Evolutionary conservation across 2,113 vertebrate genomes (phyloP).

Genomic region (Seriola dumerili): DNA sequence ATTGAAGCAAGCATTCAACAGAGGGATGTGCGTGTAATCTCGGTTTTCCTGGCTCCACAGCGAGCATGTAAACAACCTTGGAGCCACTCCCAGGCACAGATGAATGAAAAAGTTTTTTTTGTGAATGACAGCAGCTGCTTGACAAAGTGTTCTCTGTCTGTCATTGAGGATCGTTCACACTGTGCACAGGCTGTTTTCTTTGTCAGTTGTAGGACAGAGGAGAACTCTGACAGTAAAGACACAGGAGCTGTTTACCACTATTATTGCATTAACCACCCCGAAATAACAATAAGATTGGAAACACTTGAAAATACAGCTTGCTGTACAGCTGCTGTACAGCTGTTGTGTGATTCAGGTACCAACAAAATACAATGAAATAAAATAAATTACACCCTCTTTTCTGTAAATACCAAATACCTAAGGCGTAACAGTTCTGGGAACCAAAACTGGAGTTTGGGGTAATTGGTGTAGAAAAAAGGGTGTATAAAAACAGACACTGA

Average conservation of each 20-base stretch:
- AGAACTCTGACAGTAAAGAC: not conserved
- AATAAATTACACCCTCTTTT: not conserved
- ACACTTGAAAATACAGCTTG: not conserved
- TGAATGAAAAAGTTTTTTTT: conserved; percentile 75
- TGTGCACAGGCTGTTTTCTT: conserved; percentile 36
- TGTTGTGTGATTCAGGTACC: not conserved
- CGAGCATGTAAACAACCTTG: conserved; percentile 38
- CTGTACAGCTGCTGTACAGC: too few species aligned
- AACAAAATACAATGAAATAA: too few species aligned
- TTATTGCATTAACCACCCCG: not conserved
- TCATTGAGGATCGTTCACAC: conserved; percentile 48
- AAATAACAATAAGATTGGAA: not conserved
- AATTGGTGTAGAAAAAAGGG: not conserved
- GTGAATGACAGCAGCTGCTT: conserved; percentile 68
- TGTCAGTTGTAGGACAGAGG: conserved; percentile 4
- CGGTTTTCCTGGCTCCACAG: conserved; percentile 9
- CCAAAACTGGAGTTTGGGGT: not conserved
- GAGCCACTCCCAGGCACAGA: conserved; percentile 55
- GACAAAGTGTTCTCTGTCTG: conserved; percentile 50
- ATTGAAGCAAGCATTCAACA: not conserved
- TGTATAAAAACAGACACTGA: not conserved
- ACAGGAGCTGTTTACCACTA: conserved; percentile 13
- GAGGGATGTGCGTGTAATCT: not conserved
- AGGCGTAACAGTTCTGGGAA: not conserved
- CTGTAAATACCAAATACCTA: not conserved